Evolutionary conservation across 2,797 vertebrate genomes (phyloP), one percentile per base, ranked within the genome.

Genomic region (Lates japonicus): DNA sequence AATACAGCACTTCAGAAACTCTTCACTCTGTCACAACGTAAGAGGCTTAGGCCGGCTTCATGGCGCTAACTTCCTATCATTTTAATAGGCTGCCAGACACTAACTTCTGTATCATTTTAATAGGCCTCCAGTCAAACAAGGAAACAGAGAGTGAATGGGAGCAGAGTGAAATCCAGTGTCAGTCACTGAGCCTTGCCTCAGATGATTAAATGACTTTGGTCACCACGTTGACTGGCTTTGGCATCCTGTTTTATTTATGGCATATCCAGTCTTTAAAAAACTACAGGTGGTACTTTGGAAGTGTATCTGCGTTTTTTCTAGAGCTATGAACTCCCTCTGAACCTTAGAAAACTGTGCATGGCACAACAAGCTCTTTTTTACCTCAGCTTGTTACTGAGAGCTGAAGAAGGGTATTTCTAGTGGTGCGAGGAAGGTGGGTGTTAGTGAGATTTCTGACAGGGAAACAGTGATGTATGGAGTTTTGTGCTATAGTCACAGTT

Each of bases 91-190:
- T 93, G 90, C 85, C 88, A 92, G 75, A 81, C 82, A 81, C 85
- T 88, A 90, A 87, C 92, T 91, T 92, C 88, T 81, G 73, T 92
- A 90, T 94, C 90, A 76, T 82, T 90, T 90, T 92, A 93, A 94
- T 94, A 88, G 86, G 59, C 85, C 94, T 88, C 83, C 93, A 93
- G 72, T 94, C 93, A 94, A 83, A 80, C 55, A 41, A 63, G 62
- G 68, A 58, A 67, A 86, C 60, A 44, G 76, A 64, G 55, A 77
- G 59, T 82, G 73, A 87, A 87, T 70, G 61, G 63, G 70, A 80
- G 68, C 64, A 49, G 52, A 76, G 44, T 80, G 61, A 85, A 89
- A 87, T 81, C 57, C 89, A 71, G 35, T 49, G 80, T 90, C 89
- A 89, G 84, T 87, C 81, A 82, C 48, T 1, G 17, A 86, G 74